Conservation (phyloP, 2,888 invertebrate species). For the Zhuqinia jingwanae region DNA sequence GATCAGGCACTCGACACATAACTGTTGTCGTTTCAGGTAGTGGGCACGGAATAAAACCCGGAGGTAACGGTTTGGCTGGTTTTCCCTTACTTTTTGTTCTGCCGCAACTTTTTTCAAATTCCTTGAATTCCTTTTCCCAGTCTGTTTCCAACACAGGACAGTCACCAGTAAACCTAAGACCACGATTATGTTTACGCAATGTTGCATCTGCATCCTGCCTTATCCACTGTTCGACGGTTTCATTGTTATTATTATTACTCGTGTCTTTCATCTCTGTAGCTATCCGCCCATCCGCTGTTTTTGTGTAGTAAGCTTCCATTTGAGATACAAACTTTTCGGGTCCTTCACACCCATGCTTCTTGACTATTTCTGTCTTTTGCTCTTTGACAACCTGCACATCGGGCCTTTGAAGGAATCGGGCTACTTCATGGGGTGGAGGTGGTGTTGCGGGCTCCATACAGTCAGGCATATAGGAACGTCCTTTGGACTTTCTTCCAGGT, state of each 20-base stretch:
- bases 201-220: slow-evolving; percentile 34
- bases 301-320: slow-evolving; percentile 51
- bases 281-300: slow-evolving; percentile 43
- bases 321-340: slow-evolving; percentile 34
- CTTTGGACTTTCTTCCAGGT: not conserved
- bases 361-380: slow-evolving; percentile 49
- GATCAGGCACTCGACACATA: slow-evolving; percentile 46
- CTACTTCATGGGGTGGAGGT: slow-evolving; percentile 10
- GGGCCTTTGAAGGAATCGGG: slow-evolving; percentile 10
- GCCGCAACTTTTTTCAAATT: slow-evolving; percentile 47
- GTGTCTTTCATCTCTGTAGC: slow-evolving; percentile 40
- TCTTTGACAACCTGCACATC: slow-evolving; percentile 60
- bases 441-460: not conserved
- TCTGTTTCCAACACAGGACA: slow-evolving; percentile 45
- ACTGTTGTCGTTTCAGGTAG: slow-evolving; percentile 42
- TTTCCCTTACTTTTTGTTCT: slow-evolving; percentile 24
- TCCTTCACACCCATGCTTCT: slow-evolving; percentile 30
- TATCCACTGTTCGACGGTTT: slow-evolving; percentile 38
- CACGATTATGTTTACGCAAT: not conserved
- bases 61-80: slow-evolving; percentile 23
- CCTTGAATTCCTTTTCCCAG: slow-evolving; percentile 52
- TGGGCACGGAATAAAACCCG: slow-evolving; percentile 53
- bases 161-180: slow-evolving; percentile 1
- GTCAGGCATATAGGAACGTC: not conserved
- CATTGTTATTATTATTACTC: not conserved